Conservation (phyloP, 2,113 vertebrate species). For the Tragelaphus buxtoni region DNA sequence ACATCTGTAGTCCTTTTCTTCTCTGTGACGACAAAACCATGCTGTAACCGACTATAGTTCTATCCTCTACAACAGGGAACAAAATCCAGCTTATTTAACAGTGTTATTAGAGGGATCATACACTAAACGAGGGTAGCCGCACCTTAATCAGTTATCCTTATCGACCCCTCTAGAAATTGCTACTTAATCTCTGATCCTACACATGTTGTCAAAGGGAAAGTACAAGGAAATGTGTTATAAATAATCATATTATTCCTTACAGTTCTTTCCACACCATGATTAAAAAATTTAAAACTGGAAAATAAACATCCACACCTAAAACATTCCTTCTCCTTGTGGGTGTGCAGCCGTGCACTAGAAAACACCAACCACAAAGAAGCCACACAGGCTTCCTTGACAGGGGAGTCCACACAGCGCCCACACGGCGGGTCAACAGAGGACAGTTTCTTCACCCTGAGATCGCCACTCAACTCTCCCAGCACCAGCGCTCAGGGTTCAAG, state of each 20-base stretch:
- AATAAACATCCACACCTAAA: background rate
- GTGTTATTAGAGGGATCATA: too few species aligned
- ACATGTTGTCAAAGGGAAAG: background rate
- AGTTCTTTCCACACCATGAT: background rate
- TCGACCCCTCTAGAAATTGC: background rate
- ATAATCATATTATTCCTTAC: background rate
- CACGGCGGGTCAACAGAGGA: too few species aligned
- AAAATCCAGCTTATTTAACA: background rate
- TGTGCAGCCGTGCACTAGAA: background rate
- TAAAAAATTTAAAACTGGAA: background rate
- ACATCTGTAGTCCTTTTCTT: background rate
- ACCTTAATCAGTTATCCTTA: background rate
- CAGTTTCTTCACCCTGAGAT: too few species aligned
- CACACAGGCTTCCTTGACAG: background rate
- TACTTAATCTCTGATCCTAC: background rate
- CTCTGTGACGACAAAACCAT: background rate
- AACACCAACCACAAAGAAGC: background rate
- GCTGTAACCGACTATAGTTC: background rate
- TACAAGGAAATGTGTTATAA: background rate
- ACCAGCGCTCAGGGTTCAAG: background rate
- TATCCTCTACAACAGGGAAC: background rate
- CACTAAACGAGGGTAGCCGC: background rate
- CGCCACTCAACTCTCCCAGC: background rate
- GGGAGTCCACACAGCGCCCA: background rate
- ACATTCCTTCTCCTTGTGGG: background rate